Conservation (phyloP, 1,140 invertebrate species). For the Panonychus citri region DNA sequence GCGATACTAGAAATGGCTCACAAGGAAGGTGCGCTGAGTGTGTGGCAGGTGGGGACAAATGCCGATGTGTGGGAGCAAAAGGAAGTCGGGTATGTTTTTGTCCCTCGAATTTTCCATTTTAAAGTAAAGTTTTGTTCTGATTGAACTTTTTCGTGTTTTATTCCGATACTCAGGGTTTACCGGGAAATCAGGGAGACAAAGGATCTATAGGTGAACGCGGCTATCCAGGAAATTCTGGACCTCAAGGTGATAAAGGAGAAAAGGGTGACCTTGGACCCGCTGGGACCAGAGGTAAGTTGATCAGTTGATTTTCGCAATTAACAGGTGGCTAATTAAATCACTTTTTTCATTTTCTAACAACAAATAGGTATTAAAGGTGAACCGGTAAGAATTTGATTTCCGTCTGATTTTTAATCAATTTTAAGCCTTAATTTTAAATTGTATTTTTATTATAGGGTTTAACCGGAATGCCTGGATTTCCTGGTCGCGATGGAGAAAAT, state of each 20-base stretch:
- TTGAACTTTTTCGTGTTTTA: too few relatives aligned
- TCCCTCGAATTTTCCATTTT: too few relatives aligned
- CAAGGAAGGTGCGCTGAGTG: too few relatives aligned
- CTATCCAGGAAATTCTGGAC: neutral
- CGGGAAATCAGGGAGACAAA: neutral
- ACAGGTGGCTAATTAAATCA: neutral
- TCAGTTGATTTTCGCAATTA: neutral
- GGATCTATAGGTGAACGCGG: neutral
- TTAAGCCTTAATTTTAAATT: neutral
- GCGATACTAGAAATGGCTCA: too few relatives aligned
- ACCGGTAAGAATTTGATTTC: neutral
- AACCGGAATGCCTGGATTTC: neutral
- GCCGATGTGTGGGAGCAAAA: too few relatives aligned
- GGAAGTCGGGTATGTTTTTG: too few relatives aligned
- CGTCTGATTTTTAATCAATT: neutral
- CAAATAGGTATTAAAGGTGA: neutral
- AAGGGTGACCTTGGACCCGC: neutral
- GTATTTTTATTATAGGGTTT: neutral
- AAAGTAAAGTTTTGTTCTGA: too few relatives aligned
- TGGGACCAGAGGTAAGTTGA: neutral
- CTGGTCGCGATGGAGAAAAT: neutral
- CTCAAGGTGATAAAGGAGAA: neutral
- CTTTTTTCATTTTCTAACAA: neutral
- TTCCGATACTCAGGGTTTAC: neutral
- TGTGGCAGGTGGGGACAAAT: too few relatives aligned